Evolutionary conservation across 2,113 vertebrate genomes (phyloP).

Genomic region (Redunca redunca): DNA sequence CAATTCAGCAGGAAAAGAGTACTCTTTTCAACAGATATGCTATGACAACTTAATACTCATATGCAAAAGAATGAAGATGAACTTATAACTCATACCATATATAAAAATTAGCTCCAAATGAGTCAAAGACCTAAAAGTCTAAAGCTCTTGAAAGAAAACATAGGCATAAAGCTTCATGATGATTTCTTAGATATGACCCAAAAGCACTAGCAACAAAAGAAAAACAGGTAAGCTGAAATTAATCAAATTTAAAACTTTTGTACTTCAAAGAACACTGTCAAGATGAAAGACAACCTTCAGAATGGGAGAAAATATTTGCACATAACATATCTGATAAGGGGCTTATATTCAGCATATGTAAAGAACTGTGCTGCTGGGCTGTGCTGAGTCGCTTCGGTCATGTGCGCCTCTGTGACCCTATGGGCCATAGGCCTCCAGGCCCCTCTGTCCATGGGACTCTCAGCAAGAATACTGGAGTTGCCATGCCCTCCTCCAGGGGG

Average conservation of each 20-base stretch:
- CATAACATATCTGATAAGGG: background rate
- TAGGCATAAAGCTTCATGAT: background rate
- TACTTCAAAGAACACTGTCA: background rate
- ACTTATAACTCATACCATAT: background rate
- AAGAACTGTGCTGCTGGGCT: background rate
- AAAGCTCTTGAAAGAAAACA: background rate
- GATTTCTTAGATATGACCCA: background rate
- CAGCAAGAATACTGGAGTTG: background rate
- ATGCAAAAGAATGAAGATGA: background rate
- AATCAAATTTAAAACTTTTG: background rate
- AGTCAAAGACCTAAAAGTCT: background rate
- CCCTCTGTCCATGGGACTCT: background rate
- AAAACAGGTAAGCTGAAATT: background rate
- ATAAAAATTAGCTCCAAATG: background rate
- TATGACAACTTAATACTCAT: background rate
- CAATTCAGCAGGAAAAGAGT: background rate
- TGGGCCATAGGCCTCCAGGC: background rate
- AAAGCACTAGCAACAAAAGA: background rate
- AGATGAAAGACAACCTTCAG: background rate
- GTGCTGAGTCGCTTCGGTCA: background rate
- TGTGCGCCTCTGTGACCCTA: background rate
- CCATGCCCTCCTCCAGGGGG: background rate
- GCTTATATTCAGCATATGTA: background rate
- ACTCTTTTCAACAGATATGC: background rate
- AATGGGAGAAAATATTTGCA: background rate